A percentile compares a stretch with the other conserved stretches of the same genome.
These are phyloP conservation scores for Solenopsis fugax DNA, from an alignment of 1,140 invertebrate genomes.

Conservation along the genomic window DNA sequence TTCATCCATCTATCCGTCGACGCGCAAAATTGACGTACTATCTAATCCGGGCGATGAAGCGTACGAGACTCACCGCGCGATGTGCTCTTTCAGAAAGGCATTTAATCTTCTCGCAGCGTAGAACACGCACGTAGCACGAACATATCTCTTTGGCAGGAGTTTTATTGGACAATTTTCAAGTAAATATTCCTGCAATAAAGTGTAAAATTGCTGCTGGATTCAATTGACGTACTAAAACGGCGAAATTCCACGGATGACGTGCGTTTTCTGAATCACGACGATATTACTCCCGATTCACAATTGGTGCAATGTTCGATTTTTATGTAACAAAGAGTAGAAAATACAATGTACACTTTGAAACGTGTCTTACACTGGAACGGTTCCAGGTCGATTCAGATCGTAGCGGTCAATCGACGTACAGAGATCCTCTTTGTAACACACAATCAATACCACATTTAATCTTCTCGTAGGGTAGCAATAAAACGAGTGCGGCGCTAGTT, in stretches of 20 bases:
- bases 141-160: neutral
- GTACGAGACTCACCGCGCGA: neutral
- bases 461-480: neutral
- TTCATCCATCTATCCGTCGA: neutral
- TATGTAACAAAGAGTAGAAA: neutral
- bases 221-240: neutral
- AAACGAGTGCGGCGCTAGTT: constrained; percentile 6
- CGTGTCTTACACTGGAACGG: constrained; percentile 4
- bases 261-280: neutral
- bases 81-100: neutral
- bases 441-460: constrained; percentile 6
- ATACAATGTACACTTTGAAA: neutral
- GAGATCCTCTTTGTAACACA: neutral
- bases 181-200: neutral
- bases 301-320: constrained; percentile 8
- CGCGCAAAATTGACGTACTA: constrained; percentile 1
- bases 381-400: constrained; percentile 15
- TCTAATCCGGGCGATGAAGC: constrained; percentile 33
- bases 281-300: neutral
- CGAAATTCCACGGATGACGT: neutral
- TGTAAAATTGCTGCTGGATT: neutral
- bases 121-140: neutral
- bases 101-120: constrained; percentile 8
- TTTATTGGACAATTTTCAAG: neutral
- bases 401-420: constrained; percentile 22